Conservation (phyloP, 2,797 vertebrate species). For the Fratercula arctica region DNA sequence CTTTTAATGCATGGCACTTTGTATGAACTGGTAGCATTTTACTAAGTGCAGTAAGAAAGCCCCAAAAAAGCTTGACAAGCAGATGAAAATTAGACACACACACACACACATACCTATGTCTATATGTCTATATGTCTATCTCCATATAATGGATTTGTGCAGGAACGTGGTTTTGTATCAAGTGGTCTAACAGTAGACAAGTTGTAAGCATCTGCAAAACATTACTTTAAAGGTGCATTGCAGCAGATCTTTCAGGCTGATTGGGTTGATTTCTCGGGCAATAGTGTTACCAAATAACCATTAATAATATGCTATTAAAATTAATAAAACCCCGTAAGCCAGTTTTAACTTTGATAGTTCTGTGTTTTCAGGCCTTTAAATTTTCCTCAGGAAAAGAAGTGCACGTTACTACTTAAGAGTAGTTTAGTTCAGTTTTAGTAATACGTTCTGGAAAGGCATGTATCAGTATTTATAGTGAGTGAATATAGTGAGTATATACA, state of each 20-base stretch:
- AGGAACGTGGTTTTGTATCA: neutral
- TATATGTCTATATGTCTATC: neutral
- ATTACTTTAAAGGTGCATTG: neutral
- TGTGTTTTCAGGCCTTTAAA: neutral
- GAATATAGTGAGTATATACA: too few species aligned
- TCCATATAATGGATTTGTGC: neutral
- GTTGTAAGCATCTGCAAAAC: neutral
- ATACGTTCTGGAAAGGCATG: neutral
- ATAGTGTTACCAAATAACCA: neutral
- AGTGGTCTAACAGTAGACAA: neutral
- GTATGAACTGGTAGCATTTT: neutral
- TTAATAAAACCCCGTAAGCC: neutral
- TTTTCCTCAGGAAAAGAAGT: neutral
- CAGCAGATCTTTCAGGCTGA: neutral
- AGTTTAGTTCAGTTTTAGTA: neutral
- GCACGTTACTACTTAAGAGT: neutral
- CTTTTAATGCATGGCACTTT: neutral
- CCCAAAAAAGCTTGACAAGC: neutral
- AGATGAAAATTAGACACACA: neutral
- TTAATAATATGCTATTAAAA: neutral
- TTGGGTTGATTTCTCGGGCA: neutral
- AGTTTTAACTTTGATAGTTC: neutral
- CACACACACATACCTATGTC: neutral
- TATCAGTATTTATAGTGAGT: neutral
- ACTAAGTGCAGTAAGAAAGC: neutral